Evolutionary conservation across 2,113 vertebrate species (phyloP).

Genomic region (Semnopithecus entellus): DNA sequence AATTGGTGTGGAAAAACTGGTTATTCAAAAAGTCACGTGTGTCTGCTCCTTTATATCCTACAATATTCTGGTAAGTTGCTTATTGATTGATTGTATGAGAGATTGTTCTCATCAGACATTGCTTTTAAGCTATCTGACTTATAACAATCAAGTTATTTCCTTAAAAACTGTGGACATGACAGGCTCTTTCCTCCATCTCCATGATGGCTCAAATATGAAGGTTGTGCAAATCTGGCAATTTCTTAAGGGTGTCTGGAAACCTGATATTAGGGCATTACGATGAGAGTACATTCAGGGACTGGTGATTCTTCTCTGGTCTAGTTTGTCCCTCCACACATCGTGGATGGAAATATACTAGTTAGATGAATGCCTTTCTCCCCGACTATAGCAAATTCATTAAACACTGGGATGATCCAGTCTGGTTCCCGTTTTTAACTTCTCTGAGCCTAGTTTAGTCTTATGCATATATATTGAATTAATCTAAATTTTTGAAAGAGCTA

Average conservation of each 20-base stretch:
- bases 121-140: conserved; percentile 2
- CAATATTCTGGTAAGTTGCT: background rate
- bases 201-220: background rate
- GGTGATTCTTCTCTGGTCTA: background rate
- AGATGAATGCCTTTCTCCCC: background rate
- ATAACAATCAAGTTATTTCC: background rate
- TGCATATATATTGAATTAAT: background rate
- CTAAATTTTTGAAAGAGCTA: background rate
- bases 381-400: background rate
- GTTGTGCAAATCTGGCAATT: background rate
- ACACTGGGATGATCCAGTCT: background rate
- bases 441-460: background rate
- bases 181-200: background rate
- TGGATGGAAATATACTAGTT: background rate
- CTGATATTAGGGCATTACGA: background rate
- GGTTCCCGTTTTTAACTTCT: background rate
- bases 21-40: conserved; percentile 21
- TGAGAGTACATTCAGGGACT: background rate
- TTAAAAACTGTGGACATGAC: background rate
- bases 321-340: background rate
- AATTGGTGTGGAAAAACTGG: conserved; percentile 20
- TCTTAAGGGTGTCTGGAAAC: conserved; percentile 10
- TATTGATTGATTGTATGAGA: background rate
- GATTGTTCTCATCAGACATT: background rate
- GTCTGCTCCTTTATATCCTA: background rate